A percentile compares a stretch with the other conserved stretches of the same genome.
phyloP scores from a whole-genome alignment of 2,113 vertebrate species.

The Porphyrio hochstetteri region DNA sequence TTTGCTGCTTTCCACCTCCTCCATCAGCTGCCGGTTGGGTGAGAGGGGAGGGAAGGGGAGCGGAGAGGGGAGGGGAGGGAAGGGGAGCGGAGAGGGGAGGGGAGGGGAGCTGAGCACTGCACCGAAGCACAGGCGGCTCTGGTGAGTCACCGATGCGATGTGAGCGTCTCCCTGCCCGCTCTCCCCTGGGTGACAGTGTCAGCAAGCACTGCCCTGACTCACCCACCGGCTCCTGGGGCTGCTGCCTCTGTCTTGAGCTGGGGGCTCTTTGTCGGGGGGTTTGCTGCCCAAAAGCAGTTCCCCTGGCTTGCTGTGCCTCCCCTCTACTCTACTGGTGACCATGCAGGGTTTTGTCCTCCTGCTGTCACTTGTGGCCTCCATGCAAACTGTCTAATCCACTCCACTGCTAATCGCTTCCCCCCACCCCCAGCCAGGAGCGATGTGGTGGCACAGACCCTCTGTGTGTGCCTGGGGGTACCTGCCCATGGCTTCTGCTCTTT shows the following conservation, averaged over 20 bases:
- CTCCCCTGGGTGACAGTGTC: not conserved
- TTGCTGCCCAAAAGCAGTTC: not conserved
- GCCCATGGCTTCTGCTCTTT: not conserved
- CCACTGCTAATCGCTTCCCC: rapidly evolving
- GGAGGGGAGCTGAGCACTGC: not conserved
- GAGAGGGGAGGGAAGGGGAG: not conserved
- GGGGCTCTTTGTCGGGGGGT: not conserved
- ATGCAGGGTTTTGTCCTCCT: not conserved
- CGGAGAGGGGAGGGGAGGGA: not conserved
- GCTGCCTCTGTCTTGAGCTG: rapidly evolving
- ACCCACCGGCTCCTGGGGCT: not conserved
- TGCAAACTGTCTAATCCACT: not conserved
- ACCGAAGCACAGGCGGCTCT: not conserved
- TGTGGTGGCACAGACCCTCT: not conserved
- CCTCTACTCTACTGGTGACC: not conserved
- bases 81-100: not conserved
- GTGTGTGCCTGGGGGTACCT: rapidly evolving
- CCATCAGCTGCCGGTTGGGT: rapidly evolving
- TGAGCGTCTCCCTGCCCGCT: not conserved
- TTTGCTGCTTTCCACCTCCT: not conserved
- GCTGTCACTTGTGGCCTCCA: not conserved
- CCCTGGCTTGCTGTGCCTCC: not conserved
- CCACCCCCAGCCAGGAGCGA: not conserved
- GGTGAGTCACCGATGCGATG: not conserved
- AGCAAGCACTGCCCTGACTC: not conserved